Evolutionary conservation across 2,888 invertebrate genomes (phyloP).

Genomic region (Germaria angustata): DNA sequence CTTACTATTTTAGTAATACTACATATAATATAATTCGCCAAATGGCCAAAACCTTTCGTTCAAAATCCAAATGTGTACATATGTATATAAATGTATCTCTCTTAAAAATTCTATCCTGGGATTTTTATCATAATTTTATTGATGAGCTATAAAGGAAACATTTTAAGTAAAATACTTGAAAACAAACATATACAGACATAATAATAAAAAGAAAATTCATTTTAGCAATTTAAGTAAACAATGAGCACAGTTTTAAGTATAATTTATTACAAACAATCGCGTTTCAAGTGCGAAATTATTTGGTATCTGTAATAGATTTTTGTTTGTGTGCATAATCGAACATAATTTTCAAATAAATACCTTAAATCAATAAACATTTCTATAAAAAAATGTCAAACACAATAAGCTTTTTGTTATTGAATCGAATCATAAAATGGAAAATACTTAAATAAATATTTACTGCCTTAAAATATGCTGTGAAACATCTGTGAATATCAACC

Average conservation of each 20-base stretch:
- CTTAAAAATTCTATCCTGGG: too few relatives aligned
- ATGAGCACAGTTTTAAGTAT: neutral
- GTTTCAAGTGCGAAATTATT: conserved; percentile 4
- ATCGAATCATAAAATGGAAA: neutral
- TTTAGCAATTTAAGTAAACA: neutral
- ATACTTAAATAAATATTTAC: neutral
- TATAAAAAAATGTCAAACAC: neutral
- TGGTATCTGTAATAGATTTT: neutral
- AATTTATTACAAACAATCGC: neutral
- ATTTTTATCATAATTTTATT: too few relatives aligned
- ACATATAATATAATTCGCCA: too few relatives aligned
- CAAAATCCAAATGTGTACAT: too few relatives aligned
- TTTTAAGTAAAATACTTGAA: neutral
- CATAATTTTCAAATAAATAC: conserved; percentile 21
- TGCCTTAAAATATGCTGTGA: conserved; percentile 7
- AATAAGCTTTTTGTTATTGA: neutral
- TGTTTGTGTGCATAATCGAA: neutral
- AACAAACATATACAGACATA: neutral
- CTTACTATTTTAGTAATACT: too few relatives aligned
- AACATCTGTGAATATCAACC: neutral
- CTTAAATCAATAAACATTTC: conserved; percentile 15
- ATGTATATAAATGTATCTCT: too few relatives aligned
- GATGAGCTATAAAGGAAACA: neutral
- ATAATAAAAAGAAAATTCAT: neutral
- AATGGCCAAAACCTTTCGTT: too few relatives aligned